phyloP scores from a whole-genome alignment of 2,888 invertebrate species.

The Sarcophaga variegata region DNA sequence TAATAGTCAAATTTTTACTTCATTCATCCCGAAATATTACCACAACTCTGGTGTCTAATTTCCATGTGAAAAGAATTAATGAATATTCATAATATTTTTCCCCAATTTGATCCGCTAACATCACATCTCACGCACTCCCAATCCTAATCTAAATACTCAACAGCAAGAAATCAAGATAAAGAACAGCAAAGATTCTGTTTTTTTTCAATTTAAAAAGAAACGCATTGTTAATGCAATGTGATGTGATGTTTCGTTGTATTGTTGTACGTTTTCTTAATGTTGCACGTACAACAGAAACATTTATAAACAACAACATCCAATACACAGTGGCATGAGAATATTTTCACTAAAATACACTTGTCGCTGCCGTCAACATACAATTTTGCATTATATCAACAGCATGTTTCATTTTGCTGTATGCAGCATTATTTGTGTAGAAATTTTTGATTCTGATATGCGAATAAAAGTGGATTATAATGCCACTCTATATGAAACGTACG shows the following conservation, averaged over 20 bases:
- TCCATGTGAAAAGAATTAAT: no score
- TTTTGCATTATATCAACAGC: conserved; percentile 55
- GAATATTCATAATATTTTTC: no score
- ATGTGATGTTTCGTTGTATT: conserved; percentile 56
- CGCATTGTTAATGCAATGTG: conserved; percentile 22
- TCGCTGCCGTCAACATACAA: conserved; percentile 38
- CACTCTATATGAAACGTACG: conserved; percentile 32
- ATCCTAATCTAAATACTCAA: not conserved
- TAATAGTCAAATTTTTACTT: no score
- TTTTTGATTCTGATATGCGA: conserved; percentile 75
- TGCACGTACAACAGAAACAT: conserved; percentile 19
- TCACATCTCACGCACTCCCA: no score
- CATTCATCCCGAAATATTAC: no score
- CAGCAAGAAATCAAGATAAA: conserved; percentile 13
- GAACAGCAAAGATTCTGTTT: not conserved
- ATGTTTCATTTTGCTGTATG: conserved; percentile 47
- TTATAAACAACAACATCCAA: not conserved
- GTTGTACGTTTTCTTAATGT: conserved; percentile 54
- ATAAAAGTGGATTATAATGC: conserved; percentile 77
- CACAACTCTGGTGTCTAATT: no score
- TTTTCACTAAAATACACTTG: conserved; percentile 63
- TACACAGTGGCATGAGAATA: conserved; percentile 1
- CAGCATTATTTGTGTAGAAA: conserved; percentile 67
- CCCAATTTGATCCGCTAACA: no score
- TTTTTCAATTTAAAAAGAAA: conserved; percentile 47